Evolutionary conservation across 2,888 invertebrate species (phyloP), one percentile per base, ranked within the genome.

Genomic region (Fragum fragum): DNA sequence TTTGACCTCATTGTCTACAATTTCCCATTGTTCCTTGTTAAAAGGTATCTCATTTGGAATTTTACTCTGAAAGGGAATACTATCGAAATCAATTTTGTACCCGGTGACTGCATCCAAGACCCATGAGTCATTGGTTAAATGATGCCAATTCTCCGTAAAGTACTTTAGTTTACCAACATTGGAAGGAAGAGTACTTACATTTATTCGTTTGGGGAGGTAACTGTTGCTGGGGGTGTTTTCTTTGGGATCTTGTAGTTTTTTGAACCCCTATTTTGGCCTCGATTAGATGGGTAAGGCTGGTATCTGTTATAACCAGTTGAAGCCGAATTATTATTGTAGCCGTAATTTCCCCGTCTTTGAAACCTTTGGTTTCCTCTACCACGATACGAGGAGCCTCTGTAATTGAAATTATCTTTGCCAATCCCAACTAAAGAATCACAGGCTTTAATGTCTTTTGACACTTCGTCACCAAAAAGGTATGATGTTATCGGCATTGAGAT

Each of bases 31-130:
- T n/a, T n/a, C n/a, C n/a, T n/a, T n/a, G n/a, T n/a, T n/a, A n/a
- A n/a, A n/a, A n/a, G n/a, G n/a, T n/a, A n/a, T n/a, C n/a, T n/a
- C n/a, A n/a, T n/a, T n/a, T n/a, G n/a, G n/a, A n/a, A n/a, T 21
- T 59, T n/a, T 74, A 5, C 14, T 23, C 39, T 79, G 73, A 52
- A 26, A 59, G 11, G 68, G 73, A 23, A 29, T 3, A 7, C 39
- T 42, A 26, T 69, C 69, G 68, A 79, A 73, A 59, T 79, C 29
- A 79, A 73, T 79, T 36, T 39, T 42, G 55, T 79, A 79, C 47
- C 79, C 79, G 3, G 36, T 26, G 11, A 79, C 36, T 26, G 73
- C 61, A 39, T 39, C 39, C 14, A 39, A 39, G 6, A 39, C 39
- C 39, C 39, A 39, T 39, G 6, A 14, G 14, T 68, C 73, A 28